Evolutionary conservation across 30 jellyfish, hydroid and myxozoan species (phyloP), one percentile per base, ranked within the genome.

Genomic region (Aurelia sp.): DNA sequence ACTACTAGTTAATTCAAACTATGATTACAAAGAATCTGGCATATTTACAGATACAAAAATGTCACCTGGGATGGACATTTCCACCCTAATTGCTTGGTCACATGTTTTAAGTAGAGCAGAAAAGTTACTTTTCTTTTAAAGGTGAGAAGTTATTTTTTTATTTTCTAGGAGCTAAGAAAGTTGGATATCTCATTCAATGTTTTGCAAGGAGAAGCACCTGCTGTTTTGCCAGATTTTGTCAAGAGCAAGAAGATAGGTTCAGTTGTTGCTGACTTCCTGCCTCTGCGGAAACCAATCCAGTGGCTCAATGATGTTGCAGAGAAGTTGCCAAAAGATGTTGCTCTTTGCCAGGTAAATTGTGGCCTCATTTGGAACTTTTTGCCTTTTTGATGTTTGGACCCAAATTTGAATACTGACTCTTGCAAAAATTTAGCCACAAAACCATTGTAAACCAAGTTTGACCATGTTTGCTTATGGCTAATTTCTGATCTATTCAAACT

Each of bases 261-360:
- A 55, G 59, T 92, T 15, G 94, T 91, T 24, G 94, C 94, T 21
- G 98, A 92, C 76, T 85, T 91, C 50, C 74, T 72, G n/a, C 90
- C 98, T 15, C 78, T 91, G 15, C 63, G 94, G 40, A 63, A 63
- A 51, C 91, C 84, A 44, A 78, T 51, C 65, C 62, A 78, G 22
- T 88, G 96, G 96, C 44, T 88, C 48, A 66, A 66, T 21, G 75
- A 77, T n/a, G 91, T 88, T 12, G 77, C 74, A 35, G 59, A 88
- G 61, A 80, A 88, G 62, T 41, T 78, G 48, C 91, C 96, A 21
- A 74, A 88, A 33, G 33, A 77, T 70, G 80, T 88, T 10, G 80
- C 96, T n/a, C 19, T 88, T 24, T 88, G 96, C 61, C 92, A 89
- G 90, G 95, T 86, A 74, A 73, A 15, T 31, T 67, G 9, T 35